Conservation (phyloP, 2,113 vertebrate species). For the Ovis aries region ARS-UI_Ramb_v3.0 NC_056055.1:186595501-186596000, state of each 20-base stretch:
- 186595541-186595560: not conserved
- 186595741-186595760: not conserved
- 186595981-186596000: not conserved
- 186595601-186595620: not conserved
- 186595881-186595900: not conserved
- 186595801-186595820: not conserved
- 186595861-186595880: not conserved
- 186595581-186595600: not conserved
- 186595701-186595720: not conserved
- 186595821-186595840: not conserved
- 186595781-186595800: not conserved
- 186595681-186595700: not conserved
- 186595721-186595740: not conserved
- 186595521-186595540: not conserved
- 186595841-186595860: not conserved
- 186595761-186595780: not conserved
- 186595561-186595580: not conserved
- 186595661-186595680: not conserved
- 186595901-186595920: not conserved
- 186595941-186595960: not conserved
- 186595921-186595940: not conserved
- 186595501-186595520: not conserved
- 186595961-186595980: not conserved
- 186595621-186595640: not conserved
- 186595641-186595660: fast-evolving